A percentile compares a stretch with the other conserved stretches of the same genome.
Conservation (phyloP, 2,113 vertebrate genomes). For the Cyprinodon brontotheroides region DNA sequence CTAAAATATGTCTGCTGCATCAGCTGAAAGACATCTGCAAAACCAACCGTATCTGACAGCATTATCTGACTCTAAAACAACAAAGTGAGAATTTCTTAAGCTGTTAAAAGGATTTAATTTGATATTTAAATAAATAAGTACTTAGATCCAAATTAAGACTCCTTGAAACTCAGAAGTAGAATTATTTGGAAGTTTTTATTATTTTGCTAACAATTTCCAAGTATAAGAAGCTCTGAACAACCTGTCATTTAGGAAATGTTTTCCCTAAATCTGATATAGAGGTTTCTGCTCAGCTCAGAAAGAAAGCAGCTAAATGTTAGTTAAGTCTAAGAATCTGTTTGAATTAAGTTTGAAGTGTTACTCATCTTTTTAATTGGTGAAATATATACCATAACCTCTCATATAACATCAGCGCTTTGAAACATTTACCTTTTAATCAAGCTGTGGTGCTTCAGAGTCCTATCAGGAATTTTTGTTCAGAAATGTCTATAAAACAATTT, state of each 20-base stretch:
- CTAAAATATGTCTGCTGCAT: conserved; percentile 17
- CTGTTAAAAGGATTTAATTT: no score
- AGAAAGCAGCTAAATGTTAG: background rate
- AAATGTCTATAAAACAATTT: background rate
- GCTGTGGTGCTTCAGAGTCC: background rate
- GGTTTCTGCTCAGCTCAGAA: background rate
- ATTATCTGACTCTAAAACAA: background rate
- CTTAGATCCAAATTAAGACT: background rate
- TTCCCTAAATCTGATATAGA: no score
- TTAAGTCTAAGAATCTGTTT: background rate
- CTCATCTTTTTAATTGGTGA: background rate
- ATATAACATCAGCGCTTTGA: background rate
- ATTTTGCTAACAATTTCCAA: no score
- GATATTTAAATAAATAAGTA: background rate
- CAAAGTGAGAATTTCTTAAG: background rate
- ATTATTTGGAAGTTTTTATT: background rate
- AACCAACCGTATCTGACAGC: conserved; percentile 4
- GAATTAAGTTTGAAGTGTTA: background rate
- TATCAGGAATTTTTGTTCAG: background rate
- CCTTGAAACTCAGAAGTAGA: no score
- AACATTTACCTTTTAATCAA: background rate
- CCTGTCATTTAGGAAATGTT: no score
- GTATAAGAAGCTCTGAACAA: no score
- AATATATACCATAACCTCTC: background rate
- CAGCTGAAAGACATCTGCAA: conserved; percentile 29